Evolutionary conservation across 2,888 invertebrate genomes (phyloP).

Genomic region (Cosmorhoe ocellata): DNA sequence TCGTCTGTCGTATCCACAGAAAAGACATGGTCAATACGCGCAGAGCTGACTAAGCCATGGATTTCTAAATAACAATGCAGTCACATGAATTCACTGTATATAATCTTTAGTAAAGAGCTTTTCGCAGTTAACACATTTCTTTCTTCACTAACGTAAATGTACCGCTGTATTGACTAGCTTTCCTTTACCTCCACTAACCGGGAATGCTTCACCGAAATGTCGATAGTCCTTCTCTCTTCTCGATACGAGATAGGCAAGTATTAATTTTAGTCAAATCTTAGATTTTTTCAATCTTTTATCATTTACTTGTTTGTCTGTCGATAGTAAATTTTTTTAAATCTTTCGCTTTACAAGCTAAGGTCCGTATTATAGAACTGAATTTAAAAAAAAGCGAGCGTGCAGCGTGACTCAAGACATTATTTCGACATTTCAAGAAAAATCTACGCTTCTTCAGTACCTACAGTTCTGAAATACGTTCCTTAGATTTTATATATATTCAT

Average conservation of each 20-base stretch:
- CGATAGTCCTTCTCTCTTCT: slow-evolving; percentile 27
- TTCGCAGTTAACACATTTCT: slow-evolving; percentile 4
- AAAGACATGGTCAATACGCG: no score
- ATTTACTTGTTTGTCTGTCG: slow-evolving; percentile 7
- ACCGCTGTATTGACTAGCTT: slow-evolving; percentile 21
- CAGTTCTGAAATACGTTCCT: no score
- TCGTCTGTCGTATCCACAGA: no score
- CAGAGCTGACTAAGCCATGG: no score
- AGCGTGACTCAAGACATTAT: no score
- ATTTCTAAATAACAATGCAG: not conserved
- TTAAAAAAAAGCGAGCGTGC: no score
- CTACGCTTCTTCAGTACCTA: not conserved
- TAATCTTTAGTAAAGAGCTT: not conserved
- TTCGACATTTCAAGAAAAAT: no score
- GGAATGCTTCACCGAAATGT: slow-evolving; percentile 27
- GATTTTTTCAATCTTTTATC: slow-evolving; percentile 3
- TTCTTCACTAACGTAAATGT: slow-evolving; percentile 15
- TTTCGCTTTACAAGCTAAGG: not conserved
- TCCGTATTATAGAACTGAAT: not conserved
- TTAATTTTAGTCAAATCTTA: slow-evolving; percentile 15
- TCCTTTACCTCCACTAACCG: slow-evolving; percentile 28
- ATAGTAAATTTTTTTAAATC: not conserved
- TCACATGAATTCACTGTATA: not conserved
- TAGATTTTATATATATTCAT: no score
- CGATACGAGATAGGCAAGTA: slow-evolving; percentile 26